Conservation (phyloP, 2,888 invertebrate species). For the Eristalis tenax region DNA sequence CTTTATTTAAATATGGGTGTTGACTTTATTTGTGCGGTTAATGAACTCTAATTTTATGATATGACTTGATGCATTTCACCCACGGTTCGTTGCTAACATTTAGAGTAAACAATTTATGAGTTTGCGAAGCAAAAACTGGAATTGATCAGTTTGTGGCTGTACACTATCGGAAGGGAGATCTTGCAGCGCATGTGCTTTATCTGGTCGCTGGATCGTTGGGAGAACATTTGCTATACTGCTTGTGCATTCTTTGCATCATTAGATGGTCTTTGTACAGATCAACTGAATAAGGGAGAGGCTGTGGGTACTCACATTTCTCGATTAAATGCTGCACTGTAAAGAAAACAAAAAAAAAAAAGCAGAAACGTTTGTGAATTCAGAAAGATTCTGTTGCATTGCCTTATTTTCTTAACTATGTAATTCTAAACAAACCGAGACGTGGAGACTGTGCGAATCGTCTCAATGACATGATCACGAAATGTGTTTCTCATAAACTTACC, state of each 20-base stretch:
- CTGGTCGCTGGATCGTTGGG: not conserved
- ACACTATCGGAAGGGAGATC: too few species aligned
- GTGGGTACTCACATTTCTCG: too few species aligned
- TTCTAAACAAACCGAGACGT: too few species aligned
- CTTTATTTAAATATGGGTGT: not conserved
- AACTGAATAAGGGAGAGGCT: not conserved
- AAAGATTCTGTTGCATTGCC: not conserved
- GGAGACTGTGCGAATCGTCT: too few species aligned
- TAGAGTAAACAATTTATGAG: not conserved
- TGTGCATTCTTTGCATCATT: not conserved
- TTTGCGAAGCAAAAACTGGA: not conserved
- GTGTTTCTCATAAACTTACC: not conserved
- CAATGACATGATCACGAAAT: not conserved
- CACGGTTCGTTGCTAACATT: not conserved
- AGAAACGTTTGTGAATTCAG: too few species aligned
- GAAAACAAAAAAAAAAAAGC: too few species aligned
- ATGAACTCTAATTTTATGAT: not conserved
- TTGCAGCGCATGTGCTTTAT: not conserved
- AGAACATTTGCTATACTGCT: not conserved
- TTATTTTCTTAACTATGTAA: not conserved
- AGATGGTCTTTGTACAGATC: not conserved
- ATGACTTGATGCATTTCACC: not conserved
- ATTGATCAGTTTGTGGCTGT: not conserved
- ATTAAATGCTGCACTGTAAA: too few species aligned
- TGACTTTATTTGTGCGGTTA: not conserved